A percentile compares a stretch with the other conserved stretches of the same genome.
Evolutionary conservation across 2,888 invertebrate genomes (phyloP).

Genomic region (Hololepta plana): DNA sequence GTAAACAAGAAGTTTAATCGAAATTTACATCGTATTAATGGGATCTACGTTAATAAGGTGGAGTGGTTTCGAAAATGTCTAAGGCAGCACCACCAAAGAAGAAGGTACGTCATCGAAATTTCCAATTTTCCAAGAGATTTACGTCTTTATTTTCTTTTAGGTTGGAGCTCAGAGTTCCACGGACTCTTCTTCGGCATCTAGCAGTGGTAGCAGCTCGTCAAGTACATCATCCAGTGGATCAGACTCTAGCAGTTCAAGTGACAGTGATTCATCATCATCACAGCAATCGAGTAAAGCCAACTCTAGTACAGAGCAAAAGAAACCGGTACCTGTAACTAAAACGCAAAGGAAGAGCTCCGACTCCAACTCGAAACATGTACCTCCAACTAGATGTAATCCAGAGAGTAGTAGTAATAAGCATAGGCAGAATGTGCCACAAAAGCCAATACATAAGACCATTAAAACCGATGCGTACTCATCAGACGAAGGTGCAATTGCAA

Average conservation of each 20-base stretch:
- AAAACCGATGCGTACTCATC: conserved; percentile 26
- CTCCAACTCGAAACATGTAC: conserved; percentile 13
- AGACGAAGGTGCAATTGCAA: conserved; percentile 19
- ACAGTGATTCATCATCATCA: conserved; percentile 48
- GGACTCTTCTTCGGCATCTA: conserved; percentile 44
- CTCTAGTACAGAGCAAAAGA: conserved; percentile 20
- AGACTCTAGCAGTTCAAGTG: conserved; percentile 50
- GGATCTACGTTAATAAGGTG: no score
- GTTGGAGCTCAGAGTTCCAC: conserved; percentile 33
- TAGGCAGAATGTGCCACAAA: conserved; percentile 8
- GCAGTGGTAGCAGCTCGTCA: conserved; percentile 48
- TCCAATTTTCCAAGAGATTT: not conserved
- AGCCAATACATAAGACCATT: conserved; percentile 8
- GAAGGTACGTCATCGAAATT: conserved; percentile 14
- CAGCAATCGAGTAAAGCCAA: conserved; percentile 23
- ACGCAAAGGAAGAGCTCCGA: conserved; percentile 20
- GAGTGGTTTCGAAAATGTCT: no score
- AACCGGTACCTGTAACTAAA: conserved; percentile 19
- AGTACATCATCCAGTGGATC: conserved; percentile 52
- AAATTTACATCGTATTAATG: no score
- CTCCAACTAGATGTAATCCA: conserved; percentile 5
- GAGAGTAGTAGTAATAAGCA: no score
- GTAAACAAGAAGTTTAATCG: no score
- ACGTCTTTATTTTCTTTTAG: conserved; percentile 13
- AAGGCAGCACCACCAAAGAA: conserved; percentile 12